Percentiles rank a stretch among this genome's conserved stretches.
phyloP scores from a whole-genome alignment of 30 jellyfish, hydroid and myxozoan species.

The Chrysaora quinquecirrha region DNA sequence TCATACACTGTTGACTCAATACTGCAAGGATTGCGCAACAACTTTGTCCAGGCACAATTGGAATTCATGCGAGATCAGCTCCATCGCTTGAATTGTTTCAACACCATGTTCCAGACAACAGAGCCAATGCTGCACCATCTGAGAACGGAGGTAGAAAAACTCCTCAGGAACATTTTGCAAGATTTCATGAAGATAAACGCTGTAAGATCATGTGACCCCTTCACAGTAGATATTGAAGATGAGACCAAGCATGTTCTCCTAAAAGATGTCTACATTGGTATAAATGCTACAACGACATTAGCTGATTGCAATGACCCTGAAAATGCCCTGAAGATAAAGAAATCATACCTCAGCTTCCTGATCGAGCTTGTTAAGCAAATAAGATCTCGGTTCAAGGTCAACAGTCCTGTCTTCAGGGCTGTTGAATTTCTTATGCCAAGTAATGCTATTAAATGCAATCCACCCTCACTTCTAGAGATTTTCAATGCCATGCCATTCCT shows the following conservation, averaged over 20 bases:
- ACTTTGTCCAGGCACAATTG: background rate
- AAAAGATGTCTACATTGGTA: slow-evolving; percentile 22
- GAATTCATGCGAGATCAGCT: slow-evolving; percentile 9
- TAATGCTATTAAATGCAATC: slow-evolving; percentile 15
- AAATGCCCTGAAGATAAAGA: too few relatives aligned
- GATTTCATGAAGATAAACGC: slow-evolving; percentile 19
- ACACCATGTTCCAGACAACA: slow-evolving; percentile 44
- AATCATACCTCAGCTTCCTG: slow-evolving; percentile 12
- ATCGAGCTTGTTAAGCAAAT: slow-evolving; percentile 33
- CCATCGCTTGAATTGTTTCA: slow-evolving; percentile 20
- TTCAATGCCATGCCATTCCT: background rate
- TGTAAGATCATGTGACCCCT: slow-evolving; percentile 23
- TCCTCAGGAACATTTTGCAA: slow-evolving; percentile 8
- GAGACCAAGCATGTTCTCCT: too few relatives aligned
- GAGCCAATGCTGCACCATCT: slow-evolving; percentile 51
- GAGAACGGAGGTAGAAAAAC: slow-evolving; percentile 18
- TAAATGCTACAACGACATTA: slow-evolving; percentile 27
- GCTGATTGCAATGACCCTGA: slow-evolving; percentile 19
- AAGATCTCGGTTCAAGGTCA: slow-evolving; percentile 11
- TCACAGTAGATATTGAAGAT: slow-evolving; percentile 24
- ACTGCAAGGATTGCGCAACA: slow-evolving; percentile 25
- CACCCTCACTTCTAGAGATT: slow-evolving; percentile 1
- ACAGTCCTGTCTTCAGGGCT: slow-evolving; percentile 9
- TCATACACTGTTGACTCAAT: slow-evolving; percentile 37
- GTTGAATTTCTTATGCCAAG: slow-evolving; percentile 7